These are phyloP conservation scores for Sarcophaga bullata DNA, from an alignment of 1,140 invertebrate genomes.

Conservation along the genomic window DNA sequence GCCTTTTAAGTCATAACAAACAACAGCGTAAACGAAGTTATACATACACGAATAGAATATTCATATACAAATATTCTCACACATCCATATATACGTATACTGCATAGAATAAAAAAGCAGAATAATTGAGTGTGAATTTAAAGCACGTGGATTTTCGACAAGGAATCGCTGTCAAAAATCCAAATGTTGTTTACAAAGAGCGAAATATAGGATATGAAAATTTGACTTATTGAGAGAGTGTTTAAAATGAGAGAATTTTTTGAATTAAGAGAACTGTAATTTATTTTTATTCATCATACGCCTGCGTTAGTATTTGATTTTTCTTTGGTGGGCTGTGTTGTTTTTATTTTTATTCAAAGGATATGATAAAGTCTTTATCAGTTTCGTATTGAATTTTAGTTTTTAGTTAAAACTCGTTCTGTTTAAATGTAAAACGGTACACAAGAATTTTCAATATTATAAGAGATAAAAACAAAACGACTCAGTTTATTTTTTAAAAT, in stretches of 20 bases:
- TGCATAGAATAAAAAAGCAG: no score
- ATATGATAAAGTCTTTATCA: neutral
- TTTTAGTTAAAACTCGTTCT: constrained; percentile 3
- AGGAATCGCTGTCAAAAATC: no score
- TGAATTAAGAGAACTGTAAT: no score
- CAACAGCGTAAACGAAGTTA: neutral
- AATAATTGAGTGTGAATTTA: neutral
- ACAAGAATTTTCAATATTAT: neutral
- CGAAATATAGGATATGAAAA: no score
- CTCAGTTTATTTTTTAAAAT: neutral
- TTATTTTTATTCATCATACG: neutral
- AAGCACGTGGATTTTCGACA: neutral
- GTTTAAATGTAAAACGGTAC: neutral
- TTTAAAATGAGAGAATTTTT: no score
- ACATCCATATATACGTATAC: no score
- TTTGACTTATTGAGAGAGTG: no score
- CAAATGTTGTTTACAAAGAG: no score
- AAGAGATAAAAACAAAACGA: neutral
- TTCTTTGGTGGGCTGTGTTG: neutral
- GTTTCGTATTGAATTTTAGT: neutral
- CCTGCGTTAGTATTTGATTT: neutral
- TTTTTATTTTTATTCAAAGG: neutral
- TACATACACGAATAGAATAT: neutral
- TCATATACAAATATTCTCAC: no score
- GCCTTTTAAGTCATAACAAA: neutral